These are phyloP conservation scores for Paramisgurnus dabryanus DNA, from an alignment of 2,113 vertebrate species.

Conservation along the genomic window DNA sequence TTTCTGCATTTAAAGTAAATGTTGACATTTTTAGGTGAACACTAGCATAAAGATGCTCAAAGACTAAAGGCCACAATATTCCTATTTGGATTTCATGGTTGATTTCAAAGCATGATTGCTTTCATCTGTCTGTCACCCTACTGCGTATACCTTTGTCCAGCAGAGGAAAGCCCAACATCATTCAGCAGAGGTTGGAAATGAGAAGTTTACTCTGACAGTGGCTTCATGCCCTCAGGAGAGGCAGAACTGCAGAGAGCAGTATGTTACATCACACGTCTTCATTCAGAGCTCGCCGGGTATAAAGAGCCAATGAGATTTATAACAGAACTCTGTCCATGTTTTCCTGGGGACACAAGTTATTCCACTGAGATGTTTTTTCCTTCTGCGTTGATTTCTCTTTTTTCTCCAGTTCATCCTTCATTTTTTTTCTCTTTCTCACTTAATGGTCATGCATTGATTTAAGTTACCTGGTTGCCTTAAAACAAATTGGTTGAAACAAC, in stretches of 20 bases:
- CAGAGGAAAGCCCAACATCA: constrained; percentile 3
- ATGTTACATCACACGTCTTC: constrained; percentile 19
- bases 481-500: too few relatives aligned
- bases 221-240: constrained; percentile 22
- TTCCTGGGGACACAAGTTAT: constrained; percentile 3
- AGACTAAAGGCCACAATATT: too few relatives aligned
- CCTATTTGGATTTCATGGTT: too few relatives aligned
- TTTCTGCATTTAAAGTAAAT: too few relatives aligned
- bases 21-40: too few relatives aligned
- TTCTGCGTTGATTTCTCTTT: neutral
- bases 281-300: neutral
- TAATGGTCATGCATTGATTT: neutral
- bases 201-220: constrained; percentile 22
- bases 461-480: neutral
- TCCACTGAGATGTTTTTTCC: neutral
- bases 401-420: neutral
- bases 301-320: constrained; percentile 16
- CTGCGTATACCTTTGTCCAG: constrained; percentile 4
- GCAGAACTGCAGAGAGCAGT: constrained; percentile 26
- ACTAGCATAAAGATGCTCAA: too few relatives aligned
- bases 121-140: neutral
- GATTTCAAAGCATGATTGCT: constrained; percentile 13
- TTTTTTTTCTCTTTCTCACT: neutral
- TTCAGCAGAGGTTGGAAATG: constrained; percentile 31
- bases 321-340: neutral